Evolutionary conservation across 2,888 invertebrate genomes (phyloP), one percentile per base, ranked within the genome.

Genomic region (Xylota sylvarum): DNA sequence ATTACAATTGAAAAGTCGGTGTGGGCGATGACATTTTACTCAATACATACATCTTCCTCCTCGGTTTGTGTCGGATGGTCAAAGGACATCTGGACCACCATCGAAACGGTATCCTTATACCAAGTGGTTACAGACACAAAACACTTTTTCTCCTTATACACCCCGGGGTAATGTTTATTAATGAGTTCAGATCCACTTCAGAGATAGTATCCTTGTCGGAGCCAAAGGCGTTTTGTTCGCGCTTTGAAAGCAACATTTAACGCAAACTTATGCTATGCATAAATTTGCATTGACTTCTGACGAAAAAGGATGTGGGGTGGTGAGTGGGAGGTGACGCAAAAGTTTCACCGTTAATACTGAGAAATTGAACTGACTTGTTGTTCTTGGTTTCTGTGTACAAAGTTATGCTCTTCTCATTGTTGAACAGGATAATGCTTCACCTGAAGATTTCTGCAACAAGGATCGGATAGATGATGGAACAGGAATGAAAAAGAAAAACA

Each of bases 221-320:
- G 32, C 50, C 46, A 67, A 79, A 60, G 79, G 62, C 62, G 67
- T 58, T 78, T 30, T 64, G 48, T 40, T 62, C 23, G 46, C 56
- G 69, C 69, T 50, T 40, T 56, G 52, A 77, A 76, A 64, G 76
- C 62, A 76, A 67, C 65, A 65, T 77, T 67, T 62, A 52, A 60
- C 58, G 52, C 58, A 60, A 85, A 81, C 85, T 85, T 85, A 60
- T 70, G 81, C 76, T 81, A 80, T 85, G 81, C 85, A 85, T 85
- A 85, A 81, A 81, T 85, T 85, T 85, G 65, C 81, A 81, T 85
- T 70, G 70, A 76, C 80, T 70, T 58, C 46, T 76, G 35, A 37
- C 56, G 52, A 30, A 56, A 64, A 50, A 65, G 65, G 3, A 3
- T 1, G 3, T 23, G 23, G 2, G 23, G 23, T 56, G 64, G 56